These are phyloP conservation scores for Nematostella vectensis DNA, from an alignment of 92 coral and sea anemone species.

Conservation along the genomic window DNA sequence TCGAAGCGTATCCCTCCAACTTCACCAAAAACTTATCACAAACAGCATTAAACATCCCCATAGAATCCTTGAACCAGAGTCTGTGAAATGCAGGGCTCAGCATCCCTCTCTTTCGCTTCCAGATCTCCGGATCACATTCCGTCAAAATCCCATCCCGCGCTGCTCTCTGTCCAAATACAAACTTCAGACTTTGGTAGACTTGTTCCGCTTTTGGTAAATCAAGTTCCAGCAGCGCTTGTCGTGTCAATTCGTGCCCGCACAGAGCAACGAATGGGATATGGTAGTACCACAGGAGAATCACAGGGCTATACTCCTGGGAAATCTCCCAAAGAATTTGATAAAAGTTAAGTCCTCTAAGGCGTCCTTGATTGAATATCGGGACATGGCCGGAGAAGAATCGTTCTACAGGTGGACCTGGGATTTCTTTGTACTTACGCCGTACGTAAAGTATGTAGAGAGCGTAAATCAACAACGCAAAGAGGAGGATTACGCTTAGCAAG, in stretches of 20 bases:
- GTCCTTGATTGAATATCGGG: conserved; percentile 7
- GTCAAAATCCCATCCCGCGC: conserved; percentile 37
- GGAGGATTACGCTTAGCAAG: not conserved
- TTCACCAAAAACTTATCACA: conserved; percentile 42
- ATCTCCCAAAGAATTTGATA: conserved; percentile 2
- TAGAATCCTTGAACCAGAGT: conserved; percentile 38
- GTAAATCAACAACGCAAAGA: not conserved
- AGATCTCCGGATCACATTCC: conserved; percentile 30
- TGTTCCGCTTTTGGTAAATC: conserved; percentile 23
- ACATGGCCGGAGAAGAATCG: conserved; percentile 43
- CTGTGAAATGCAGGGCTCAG: conserved; percentile 77
- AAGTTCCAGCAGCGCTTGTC: conserved; percentile 18
- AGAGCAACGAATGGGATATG: conserved; percentile 25
- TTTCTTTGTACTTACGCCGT: conserved; percentile 13
- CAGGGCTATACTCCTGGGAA: conserved; percentile 34
- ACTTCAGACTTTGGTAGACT: conserved; percentile 9
- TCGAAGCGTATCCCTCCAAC: conserved; percentile 30
- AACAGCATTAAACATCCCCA: conserved; percentile 44
- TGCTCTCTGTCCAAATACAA: conserved; percentile 31
- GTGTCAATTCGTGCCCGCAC: conserved; percentile 20
- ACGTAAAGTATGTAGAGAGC: not conserved
- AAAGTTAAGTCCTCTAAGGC: conserved; percentile 3
- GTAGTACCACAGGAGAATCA: conserved; percentile 20
- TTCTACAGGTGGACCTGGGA: conserved; percentile 57
- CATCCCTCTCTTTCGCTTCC: conserved; percentile 51